These are phyloP conservation scores for Salpingus planirostris DNA, from an alignment of 2,888 invertebrate genomes.

Conservation along the genomic window DNA sequence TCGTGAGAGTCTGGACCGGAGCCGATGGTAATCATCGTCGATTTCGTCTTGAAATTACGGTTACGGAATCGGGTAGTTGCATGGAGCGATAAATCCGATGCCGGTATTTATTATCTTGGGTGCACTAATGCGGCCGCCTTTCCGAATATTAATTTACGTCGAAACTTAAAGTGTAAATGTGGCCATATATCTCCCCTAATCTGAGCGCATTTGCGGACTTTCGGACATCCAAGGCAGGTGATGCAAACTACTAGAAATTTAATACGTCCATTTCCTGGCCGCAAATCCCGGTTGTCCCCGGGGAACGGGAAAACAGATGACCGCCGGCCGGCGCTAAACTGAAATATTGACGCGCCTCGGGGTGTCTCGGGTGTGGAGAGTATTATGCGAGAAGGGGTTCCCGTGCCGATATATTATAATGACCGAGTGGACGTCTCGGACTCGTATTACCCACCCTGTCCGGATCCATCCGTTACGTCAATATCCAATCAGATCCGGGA, in stretches of 20 bases:
- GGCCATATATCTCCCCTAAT: slow-evolving; percentile 30
- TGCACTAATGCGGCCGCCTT: slow-evolving; percentile 2
- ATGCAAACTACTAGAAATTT: slow-evolving; percentile 36
- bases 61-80: too few species aligned
- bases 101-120: slow-evolving; percentile 1
- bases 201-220: slow-evolving; percentile 30
- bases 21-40: too few species aligned
- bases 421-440: too few species aligned
- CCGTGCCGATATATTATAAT: too few species aligned
- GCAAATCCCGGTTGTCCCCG: slow-evolving; percentile 27
- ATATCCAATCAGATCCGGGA: too few species aligned
- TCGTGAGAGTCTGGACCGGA: too few species aligned
- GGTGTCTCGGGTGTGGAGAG: not conserved
- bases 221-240: slow-evolving; percentile 32
- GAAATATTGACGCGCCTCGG: slow-evolving; percentile 17
- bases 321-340: slow-evolving; percentile 20
- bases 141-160: slow-evolving; percentile 16
- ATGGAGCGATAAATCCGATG: too few species aligned
- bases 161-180: slow-evolving; percentile 23
- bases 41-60: too few species aligned
- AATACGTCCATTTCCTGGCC: slow-evolving; percentile 33
- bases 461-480: too few species aligned
- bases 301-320: slow-evolving; percentile 29
- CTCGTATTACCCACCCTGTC: too few species aligned
- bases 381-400: not conserved